Conservation (phyloP, 1,140 invertebrate species). For the Drosophila tristis region DNA sequence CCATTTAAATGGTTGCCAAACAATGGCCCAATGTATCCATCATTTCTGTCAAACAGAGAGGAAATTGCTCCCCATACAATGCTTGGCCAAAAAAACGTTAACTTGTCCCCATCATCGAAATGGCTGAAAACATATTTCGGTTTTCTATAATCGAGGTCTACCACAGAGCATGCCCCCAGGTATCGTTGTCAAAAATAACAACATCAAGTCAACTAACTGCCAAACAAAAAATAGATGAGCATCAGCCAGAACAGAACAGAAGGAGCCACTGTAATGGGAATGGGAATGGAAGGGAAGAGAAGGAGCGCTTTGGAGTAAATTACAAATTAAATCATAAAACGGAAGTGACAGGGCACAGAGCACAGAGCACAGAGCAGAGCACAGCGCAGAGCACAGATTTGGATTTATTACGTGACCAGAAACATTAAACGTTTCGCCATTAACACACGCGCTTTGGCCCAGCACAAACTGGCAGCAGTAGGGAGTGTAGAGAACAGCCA, state of each 20-base stretch:
- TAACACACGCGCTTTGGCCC: conserved; percentile 70
- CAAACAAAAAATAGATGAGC: conserved; percentile 34
- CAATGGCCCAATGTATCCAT: conserved; percentile 14
- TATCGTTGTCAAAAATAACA: conserved; percentile 74
- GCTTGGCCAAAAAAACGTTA: conserved; percentile 41
- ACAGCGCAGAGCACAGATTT: conserved; percentile 73
- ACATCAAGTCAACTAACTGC: conserved; percentile 72
- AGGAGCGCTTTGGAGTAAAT: conserved; percentile 60
- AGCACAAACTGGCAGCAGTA: conserved; percentile 1
- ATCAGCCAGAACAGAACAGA: conserved; percentile 5
- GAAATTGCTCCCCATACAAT: conserved; percentile 57
- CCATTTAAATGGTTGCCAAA: conserved; percentile 41
- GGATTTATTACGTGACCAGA: conserved; percentile 83
- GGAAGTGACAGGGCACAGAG: conserved; percentile 80
- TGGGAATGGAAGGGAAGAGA: neutral
- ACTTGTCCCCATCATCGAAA: conserved; percentile 71
- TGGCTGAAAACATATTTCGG: conserved; percentile 61
- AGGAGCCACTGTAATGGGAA: neutral
- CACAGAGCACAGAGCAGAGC: conserved; percentile 59
- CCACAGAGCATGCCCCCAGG: conserved; percentile 59
- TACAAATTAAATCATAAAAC: conserved; percentile 83
- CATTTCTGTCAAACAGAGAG: conserved; percentile 22
- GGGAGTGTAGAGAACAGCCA: neutral
- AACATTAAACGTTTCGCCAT: conserved; percentile 80
- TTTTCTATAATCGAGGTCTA: conserved; percentile 28